A percentile compares a stretch with the other conserved stretches of the same genome.
Conservation (phyloP, 2,797 vertebrate genomes). For the Notolepis coatsorum region DNA sequence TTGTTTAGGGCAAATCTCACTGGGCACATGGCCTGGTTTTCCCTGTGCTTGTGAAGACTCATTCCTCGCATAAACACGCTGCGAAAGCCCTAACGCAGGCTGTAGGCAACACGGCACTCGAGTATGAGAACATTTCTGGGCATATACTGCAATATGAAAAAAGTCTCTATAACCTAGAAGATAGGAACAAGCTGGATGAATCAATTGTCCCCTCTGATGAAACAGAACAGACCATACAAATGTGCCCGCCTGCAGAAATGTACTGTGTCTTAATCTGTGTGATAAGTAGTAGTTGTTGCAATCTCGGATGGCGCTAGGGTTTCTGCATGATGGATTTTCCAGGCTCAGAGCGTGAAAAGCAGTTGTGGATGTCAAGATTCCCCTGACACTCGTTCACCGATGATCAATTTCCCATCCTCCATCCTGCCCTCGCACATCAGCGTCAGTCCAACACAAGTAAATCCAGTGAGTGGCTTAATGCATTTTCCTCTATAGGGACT, state of each 20-base stretch:
- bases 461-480: slow-evolving; percentile 80
- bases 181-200: slow-evolving; percentile 23
- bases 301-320: slow-evolving; percentile 51
- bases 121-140: not conserved
- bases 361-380: slow-evolving; percentile 73
- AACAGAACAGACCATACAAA: slow-evolving; percentile 30
- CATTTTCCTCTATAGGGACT: slow-evolving; percentile 70
- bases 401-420: slow-evolving; percentile 80
- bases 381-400: slow-evolving; percentile 73
- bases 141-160: not conserved
- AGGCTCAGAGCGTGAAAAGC: slow-evolving; percentile 70
- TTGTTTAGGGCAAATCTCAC: not conserved
- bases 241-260: slow-evolving; percentile 17
- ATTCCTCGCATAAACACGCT: not conserved
- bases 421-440: slow-evolving; percentile 71
- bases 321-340: slow-evolving; percentile 65
- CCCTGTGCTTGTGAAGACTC: not conserved
- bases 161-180: not conserved
- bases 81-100: not conserved
- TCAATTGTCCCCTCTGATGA: slow-evolving; percentile 47
- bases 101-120: not conserved
- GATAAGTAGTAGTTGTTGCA: slow-evolving; percentile 59
- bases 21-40: slow-evolving; percentile 2
- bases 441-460: slow-evolving; percentile 75
- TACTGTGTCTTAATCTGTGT: slow-evolving; percentile 53